Conservation (phyloP, 2,797 vertebrate genomes). For the Luscinia megarhynchos region DNA sequence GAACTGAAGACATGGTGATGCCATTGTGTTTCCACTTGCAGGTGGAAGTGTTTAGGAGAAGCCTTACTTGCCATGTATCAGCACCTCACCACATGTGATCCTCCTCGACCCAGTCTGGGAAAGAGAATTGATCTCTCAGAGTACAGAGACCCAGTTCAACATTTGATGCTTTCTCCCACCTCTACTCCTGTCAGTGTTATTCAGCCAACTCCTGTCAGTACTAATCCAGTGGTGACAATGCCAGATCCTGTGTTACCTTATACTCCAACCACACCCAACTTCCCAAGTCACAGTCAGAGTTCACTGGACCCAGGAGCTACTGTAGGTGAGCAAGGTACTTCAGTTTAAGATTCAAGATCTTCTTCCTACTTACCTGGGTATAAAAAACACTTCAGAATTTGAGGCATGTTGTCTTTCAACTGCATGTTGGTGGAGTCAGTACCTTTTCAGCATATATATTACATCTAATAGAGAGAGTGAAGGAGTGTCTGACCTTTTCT, state of each 20-base stretch:
- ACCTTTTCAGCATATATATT: not conserved
- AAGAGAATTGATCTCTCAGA: slow-evolving; percentile 90
- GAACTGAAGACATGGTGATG: not conserved
- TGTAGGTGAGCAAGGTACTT: slow-evolving; percentile 74
- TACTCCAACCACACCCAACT: slow-evolving; percentile 69
- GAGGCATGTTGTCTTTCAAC: not conserved
- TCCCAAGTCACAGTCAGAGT: slow-evolving; percentile 77
- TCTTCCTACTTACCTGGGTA: not conserved
- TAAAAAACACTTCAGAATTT: not conserved
- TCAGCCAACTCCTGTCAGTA: slow-evolving; percentile 76
- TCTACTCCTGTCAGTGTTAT: slow-evolving; percentile 69
- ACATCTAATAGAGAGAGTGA: not conserved
- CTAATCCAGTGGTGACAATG: slow-evolving; percentile 45
- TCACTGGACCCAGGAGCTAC: slow-evolving; percentile 81
- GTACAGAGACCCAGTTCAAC: slow-evolving; percentile 85
- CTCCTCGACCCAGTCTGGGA: slow-evolving; percentile 90
- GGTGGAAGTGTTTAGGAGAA: slow-evolving; percentile 95
- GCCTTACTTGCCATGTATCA: slow-evolving; percentile 91
- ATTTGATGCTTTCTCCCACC: slow-evolving; percentile 53
- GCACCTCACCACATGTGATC: slow-evolving; percentile 91
- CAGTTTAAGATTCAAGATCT: not conserved
- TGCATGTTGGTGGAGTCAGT: not conserved
- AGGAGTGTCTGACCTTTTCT: not conserved
- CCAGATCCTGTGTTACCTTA: slow-evolving; percentile 71
- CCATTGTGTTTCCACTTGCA: slow-evolving; percentile 30